A percentile compares a stretch with the other conserved stretches of the same genome.
Conservation (phyloP, 2,113 vertebrate genomes). For the Paraplagusia blochii region DNA sequence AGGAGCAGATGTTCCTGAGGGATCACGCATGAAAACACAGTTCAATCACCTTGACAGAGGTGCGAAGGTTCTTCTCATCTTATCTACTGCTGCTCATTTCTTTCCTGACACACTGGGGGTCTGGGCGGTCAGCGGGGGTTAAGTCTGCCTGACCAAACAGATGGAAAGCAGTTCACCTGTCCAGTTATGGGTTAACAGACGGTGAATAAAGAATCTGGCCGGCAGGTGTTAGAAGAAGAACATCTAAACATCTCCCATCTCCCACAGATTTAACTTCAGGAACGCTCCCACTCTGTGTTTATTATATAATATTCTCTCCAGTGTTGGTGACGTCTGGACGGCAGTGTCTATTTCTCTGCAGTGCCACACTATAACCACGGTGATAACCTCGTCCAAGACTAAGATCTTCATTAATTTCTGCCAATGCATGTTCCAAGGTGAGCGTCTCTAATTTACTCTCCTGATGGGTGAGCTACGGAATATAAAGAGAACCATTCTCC, state of each 20-base stretch:
- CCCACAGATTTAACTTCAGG: too few species aligned
- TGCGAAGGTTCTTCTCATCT: background rate
- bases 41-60: conserved; percentile 53
- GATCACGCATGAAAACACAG: conserved; percentile 34
- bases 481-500: conserved; percentile 47
- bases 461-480: conserved; percentile 18
- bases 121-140: too few species aligned
- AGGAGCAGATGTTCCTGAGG: conserved; percentile 25
- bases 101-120: conserved; percentile 27
- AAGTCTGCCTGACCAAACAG: conserved; percentile 28
- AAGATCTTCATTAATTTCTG: conserved; percentile 22
- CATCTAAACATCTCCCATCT: too few species aligned
- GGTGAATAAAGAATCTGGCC: too few species aligned
- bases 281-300: too few species aligned
- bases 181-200: conserved; percentile 46
- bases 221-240: too few species aligned
- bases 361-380: too few species aligned
- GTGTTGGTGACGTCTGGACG: too few species aligned
- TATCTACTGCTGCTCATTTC: conserved; percentile 23
- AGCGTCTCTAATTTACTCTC: conserved; percentile 25
- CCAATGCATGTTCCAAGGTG: conserved; percentile 10
- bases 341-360: background rate
- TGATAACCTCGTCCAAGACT: too few species aligned
- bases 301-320: too few species aligned
- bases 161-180: conserved; percentile 29